phyloP scores from a whole-genome alignment of 2,113 vertebrate genomes.

The Alethe diademata region DNA sequence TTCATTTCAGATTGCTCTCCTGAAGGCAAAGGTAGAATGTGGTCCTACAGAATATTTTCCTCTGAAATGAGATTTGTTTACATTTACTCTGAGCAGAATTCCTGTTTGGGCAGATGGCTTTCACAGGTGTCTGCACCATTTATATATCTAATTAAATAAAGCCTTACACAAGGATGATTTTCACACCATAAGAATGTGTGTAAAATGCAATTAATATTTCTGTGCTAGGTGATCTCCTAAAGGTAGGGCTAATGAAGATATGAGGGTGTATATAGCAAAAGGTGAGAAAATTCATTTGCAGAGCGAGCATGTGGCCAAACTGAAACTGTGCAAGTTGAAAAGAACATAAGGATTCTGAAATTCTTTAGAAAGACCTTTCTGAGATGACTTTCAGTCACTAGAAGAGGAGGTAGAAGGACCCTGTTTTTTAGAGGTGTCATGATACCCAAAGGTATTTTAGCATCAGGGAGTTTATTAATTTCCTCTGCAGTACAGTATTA shows the following conservation, averaged over 20 bases:
- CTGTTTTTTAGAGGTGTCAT: not conserved
- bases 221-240: not conserved
- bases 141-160: not conserved
- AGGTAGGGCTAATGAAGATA: not conserved
- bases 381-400: not conserved
- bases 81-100: not conserved
- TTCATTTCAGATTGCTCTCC: not conserved
- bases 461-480: not conserved
- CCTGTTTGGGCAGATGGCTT: not conserved
- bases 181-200: not conserved
- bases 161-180: not conserved
- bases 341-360: not conserved
- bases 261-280: not conserved
- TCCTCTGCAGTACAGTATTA: not conserved
- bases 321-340: not conserved
- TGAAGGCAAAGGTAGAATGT: not conserved
- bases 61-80: not conserved
- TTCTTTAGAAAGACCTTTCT: not conserved
- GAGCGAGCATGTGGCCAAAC: not conserved
- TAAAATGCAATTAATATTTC: conserved; percentile 3
- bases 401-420: not conserved
- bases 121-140: not conserved
- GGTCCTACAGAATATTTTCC: not conserved
- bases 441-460: not conserved
- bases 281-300: conserved; percentile 10